These are phyloP conservation scores for Halcyon malimbica DNA, from an alignment of 2,113 vertebrate species.

Conservation along the genomic window DNA sequence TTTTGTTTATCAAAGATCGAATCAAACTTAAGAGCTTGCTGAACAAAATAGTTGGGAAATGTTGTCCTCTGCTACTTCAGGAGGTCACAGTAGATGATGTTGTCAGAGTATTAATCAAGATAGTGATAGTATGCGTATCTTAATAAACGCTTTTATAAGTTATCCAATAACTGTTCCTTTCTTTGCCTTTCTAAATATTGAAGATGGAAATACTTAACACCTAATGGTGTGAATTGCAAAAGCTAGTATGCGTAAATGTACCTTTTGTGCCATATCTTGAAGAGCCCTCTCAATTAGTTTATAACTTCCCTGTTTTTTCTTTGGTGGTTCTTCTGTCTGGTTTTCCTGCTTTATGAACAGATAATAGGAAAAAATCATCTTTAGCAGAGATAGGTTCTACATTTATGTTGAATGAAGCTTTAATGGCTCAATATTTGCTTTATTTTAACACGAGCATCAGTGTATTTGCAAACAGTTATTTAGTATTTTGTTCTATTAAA, in stretches of 20 bases:
- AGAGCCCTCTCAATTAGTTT: not conserved
- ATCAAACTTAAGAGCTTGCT: not conserved
- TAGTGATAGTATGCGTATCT: not conserved
- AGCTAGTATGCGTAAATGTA: not conserved
- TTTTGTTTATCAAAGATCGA: not conserved
- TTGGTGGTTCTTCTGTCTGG: fast-evolving
- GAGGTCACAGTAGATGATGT: not conserved
- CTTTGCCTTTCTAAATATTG: not conserved
- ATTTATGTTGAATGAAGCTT: not conserved
- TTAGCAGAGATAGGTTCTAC: not conserved
- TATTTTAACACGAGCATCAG: not conserved
- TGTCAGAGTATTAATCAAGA: not conserved
- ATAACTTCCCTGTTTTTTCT: not conserved
- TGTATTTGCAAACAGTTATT: not conserved
- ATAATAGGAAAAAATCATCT: not conserved
- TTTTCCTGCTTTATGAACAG: not conserved
- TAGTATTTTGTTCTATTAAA: not conserved
- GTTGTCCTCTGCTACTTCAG: not conserved
- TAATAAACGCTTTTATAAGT: not conserved
- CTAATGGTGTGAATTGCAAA: not conserved
- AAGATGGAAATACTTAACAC: not conserved
- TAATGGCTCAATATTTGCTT: not conserved
- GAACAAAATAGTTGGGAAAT: not conserved
- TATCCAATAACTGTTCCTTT: not conserved
- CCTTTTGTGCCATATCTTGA: not conserved